Conservation (phyloP, 64 coral and sea anemone species). For the Platygyra sinensis region DNA sequence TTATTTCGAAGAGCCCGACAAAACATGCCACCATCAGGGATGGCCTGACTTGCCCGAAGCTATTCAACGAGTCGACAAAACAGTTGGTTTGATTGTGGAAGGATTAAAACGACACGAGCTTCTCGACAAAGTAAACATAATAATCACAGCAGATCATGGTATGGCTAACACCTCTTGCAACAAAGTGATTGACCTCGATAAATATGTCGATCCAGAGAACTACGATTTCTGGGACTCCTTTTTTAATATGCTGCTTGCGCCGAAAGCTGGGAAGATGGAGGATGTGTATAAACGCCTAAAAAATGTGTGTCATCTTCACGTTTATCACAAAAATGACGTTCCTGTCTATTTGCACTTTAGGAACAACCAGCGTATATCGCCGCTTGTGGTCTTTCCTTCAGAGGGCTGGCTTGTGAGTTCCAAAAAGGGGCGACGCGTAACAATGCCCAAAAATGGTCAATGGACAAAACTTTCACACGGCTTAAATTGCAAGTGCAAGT, state of each 20-base stretch:
- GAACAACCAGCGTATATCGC: constrained; percentile 58
- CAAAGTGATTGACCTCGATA: constrained; percentile 54
- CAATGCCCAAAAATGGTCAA: background rate
- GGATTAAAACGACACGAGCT: constrained; percentile 30
- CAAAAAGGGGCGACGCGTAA: background rate
- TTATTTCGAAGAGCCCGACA: constrained; percentile 86
- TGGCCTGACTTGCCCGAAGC: constrained; percentile 19
- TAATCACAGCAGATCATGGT: constrained; percentile 86
- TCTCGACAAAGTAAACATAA: constrained; percentile 71
- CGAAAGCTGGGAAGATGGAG: constrained; percentile 36
- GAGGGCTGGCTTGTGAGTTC: constrained; percentile 72
- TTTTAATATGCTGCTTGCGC: constrained; percentile 55
- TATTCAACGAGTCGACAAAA: constrained; percentile 56
- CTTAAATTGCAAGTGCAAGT: constrained; percentile 47
- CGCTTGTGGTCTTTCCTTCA: constrained; percentile 59
- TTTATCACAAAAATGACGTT: constrained; percentile 72
- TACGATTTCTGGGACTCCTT: constrained; percentile 66
- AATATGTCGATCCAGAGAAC: constrained; percentile 39
- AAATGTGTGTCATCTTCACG: constrained; percentile 51
- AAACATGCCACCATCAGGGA: constrained; percentile 64
- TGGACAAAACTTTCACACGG: constrained; percentile 56
- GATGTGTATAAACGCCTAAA: constrained; percentile 60
- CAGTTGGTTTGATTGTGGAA: constrained; percentile 58
- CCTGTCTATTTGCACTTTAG: constrained; percentile 65
- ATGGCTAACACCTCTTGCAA: constrained; percentile 66